These are phyloP conservation scores for Chrysogorgia sp. DNA, from an alignment of 92 coral and sea anemone genomes.

Conservation along the genomic window DNA sequence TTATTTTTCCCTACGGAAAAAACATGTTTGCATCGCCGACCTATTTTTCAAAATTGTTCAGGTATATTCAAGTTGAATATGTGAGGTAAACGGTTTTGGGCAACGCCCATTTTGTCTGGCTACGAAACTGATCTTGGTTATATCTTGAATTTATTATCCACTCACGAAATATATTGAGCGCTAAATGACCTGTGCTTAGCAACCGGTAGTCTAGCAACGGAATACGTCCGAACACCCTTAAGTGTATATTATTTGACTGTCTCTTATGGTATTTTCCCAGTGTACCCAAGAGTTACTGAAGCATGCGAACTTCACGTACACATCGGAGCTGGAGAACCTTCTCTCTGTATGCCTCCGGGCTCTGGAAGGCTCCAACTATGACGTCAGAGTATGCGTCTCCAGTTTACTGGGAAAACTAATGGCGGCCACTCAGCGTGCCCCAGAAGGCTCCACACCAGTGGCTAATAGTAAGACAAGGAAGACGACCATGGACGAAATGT, in stretches of 20 bases:
- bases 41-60: no score
- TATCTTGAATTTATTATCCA: no score
- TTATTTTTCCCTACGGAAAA: no score
- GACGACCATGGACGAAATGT: conserved; percentile 78
- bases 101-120: no score
- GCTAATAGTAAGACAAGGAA: conserved; percentile 67
- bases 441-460: conserved; percentile 51
- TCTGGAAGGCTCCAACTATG: conserved; percentile 93
- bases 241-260: neutral
- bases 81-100: no score
- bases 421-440: conserved; percentile 84
- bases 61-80: no score
- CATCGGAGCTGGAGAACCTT: conserved; percentile 81
- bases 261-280: conserved; percentile 47
- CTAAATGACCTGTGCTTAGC: no score
- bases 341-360: conserved; percentile 87
- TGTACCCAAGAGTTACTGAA: conserved; percentile 89
- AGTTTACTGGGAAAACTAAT: conserved; percentile 83
- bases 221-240: neutral
- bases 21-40: no score
- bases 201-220: no score
- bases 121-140: no score
- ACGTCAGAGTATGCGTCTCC: conserved; percentile 93
- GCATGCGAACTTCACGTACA: conserved; percentile 88
- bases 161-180: no score